Conservation (phyloP, 1,140 invertebrate species). For the Paracyclopina nana region DNA sequence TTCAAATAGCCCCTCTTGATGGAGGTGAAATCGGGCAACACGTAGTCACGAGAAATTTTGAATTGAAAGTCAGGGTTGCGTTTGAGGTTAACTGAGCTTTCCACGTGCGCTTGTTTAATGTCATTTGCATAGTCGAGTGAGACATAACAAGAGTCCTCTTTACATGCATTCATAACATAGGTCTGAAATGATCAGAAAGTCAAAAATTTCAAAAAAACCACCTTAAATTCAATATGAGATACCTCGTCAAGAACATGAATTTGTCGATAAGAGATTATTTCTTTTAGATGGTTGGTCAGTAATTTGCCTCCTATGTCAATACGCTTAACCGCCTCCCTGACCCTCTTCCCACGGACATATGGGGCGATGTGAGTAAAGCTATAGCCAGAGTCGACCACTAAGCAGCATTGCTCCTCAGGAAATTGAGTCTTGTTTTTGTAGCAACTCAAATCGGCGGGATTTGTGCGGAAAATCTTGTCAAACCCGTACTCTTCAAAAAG, state of each 20-base stretch:
- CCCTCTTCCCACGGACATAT: conserved; percentile 69
- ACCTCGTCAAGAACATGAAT: conserved; percentile 98
- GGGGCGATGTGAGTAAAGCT: conserved; percentile 90
- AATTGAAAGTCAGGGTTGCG: too few relatives aligned
- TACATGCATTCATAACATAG: conserved; percentile 93
- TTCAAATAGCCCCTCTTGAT: conserved; percentile 57
- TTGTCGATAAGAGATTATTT: conserved; percentile 88
- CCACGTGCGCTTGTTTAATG: conserved; percentile 55
- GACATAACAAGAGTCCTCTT: conserved; percentile 93
- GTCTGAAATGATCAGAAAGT: too few relatives aligned
- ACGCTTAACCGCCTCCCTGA: conserved; percentile 51
- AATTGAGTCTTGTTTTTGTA: conserved; percentile 21
- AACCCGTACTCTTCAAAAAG: conserved; percentile 96
- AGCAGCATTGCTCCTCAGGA: conserved; percentile 41
- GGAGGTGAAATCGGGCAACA: conserved; percentile 82
- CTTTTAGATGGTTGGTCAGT: conserved; percentile 93
- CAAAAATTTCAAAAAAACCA: too few relatives aligned
- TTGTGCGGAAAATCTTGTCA: conserved; percentile 55
- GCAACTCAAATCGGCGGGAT: conserved; percentile 24
- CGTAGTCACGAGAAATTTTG: conserved; percentile 59
- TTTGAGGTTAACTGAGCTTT: too few relatives aligned
- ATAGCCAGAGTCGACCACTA: conserved; percentile 81
- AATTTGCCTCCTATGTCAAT: conserved; percentile 93
- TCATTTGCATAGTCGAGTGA: conserved; percentile 64
- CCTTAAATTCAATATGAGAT: too few relatives aligned